Evolutionary conservation across 2,888 invertebrate species (phyloP), one percentile per base, ranked within the genome.

Genomic region (Lycophotia porphyrea): DNA sequence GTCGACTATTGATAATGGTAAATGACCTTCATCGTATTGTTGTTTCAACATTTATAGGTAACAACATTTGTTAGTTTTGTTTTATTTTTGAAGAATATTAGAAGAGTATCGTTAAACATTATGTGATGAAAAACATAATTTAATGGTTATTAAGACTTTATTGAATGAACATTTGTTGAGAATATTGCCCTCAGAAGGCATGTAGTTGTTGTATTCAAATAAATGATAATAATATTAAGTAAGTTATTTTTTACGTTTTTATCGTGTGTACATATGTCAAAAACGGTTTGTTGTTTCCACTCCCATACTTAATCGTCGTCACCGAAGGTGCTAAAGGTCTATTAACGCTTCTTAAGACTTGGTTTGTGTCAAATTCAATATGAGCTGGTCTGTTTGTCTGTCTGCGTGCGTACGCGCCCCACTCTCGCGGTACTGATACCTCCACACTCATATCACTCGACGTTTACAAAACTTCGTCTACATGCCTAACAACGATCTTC

Each of bases 161-260:
- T 95, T 95, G 93, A 93, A 93, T 93, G 95, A 92, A 94, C 92
- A 95, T 96, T 96, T 96, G 96, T 96, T 96, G 95, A 94, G 89
- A 93, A 95, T 95, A 95, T 95, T 95, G 93, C 95, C 95, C 96
- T 95, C 94, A 87, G 85, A 92, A 94, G 90, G 96, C 95, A 94
- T 93, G 95, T 96, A 96, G 95, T 96, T 96, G 96, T 96, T 96
- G 96, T 96, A 96, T 94, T 95, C 96, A 94, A 95, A 96, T 94
- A 93, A 94, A 93, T 92, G 95, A 96, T 96, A 95, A 96, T 96
- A 96, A 96, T 96, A 95, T 95, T 95, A 96, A 96, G 96, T 96
- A 96, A 96, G 96, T 96, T 96, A 96, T 96, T 96, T 96, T 96
- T 96, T 96, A 96, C 96, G 96, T 96, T 96, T 96, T 95, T 95